A percentile compares a stretch with the other conserved stretches of the same genome.
Conservation (phyloP, 92 coral and sea anemone genomes). For the Heliopora coerulea region DNA sequence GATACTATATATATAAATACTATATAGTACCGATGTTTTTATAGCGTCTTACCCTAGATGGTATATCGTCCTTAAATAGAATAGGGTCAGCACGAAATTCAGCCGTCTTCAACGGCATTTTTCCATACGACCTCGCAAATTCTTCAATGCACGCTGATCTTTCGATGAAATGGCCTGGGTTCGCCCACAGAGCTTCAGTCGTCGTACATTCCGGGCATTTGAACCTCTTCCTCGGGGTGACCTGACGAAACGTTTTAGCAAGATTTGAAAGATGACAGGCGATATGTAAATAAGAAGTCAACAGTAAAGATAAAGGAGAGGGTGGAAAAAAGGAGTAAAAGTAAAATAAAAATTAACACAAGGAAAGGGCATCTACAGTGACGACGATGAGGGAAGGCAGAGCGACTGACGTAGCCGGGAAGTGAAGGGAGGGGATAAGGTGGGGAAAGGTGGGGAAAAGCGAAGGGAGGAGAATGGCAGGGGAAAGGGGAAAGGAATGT, state of each 20-base stretch:
- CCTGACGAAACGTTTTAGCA: constrained; percentile 45
- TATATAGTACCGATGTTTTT: constrained; percentile 75
- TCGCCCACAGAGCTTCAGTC: constrained; percentile 84
- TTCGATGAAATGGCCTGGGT: constrained; percentile 84
- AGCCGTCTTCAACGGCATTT: constrained; percentile 77
- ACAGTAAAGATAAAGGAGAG: too few relatives aligned
- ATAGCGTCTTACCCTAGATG: constrained; percentile 70
- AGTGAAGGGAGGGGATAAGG: too few relatives aligned
- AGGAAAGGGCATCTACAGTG: too few relatives aligned
- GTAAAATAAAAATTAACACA: too few relatives aligned
- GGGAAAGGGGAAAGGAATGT: constrained; percentile 1
- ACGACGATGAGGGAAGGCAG: too few relatives aligned
- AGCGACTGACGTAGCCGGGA: too few relatives aligned
- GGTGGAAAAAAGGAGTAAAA: too few relatives aligned
- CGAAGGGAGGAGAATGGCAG: not conserved
- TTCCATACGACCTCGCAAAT: constrained; percentile 77
- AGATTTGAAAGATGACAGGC: too few relatives aligned
- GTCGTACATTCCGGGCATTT: constrained; percentile 77
- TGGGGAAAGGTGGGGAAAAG: not conserved
- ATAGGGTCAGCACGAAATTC: constrained; percentile 97
- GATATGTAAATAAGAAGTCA: too few relatives aligned
- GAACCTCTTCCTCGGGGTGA: constrained; percentile 91
- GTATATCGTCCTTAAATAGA: constrained; percentile 80
- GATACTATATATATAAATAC: too few relatives aligned
- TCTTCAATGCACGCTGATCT: constrained; percentile 90